Evolutionary conservation across 2,888 invertebrate species (phyloP), one percentile per base, ranked within the genome.

Genomic region (Drosophila demipolita): DNA sequence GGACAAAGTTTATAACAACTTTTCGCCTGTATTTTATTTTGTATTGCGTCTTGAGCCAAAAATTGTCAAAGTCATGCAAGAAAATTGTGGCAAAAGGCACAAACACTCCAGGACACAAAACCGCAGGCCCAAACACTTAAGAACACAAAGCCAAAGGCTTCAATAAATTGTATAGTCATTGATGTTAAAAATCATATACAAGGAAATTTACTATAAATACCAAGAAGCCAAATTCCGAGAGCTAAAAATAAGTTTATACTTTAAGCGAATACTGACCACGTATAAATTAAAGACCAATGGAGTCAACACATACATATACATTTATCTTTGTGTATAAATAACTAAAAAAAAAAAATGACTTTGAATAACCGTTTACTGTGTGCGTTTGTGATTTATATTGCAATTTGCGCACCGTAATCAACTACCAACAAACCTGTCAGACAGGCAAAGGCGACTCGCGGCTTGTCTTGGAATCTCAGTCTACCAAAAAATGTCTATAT

Each of bases 331-430:
- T 23, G 20, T 32, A 61, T 38, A 42, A 54, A 48, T 29, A 50
- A 50, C 20, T 15, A 7, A 54, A 64, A 65, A 65, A 29, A 29
- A 33, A 64, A 55, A 68, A 67, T 62, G 61, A 71, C 59, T 69
- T 69, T 75, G 83, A 81, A 78, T 75, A 84, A 70, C 73, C 54
- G 54, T 57, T 69, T 82, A 66, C 52, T 20, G 70, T 60, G 40
- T 74, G 66, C 60, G 67, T 73, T 75, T 57, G 75, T 90, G 87
- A 87, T 87, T 87, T 87, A 87, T 87, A 76, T 72, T 52, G 75
- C 79, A 90, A 89, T 89, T 87, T 87, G 73, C 60, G 53, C 83
- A 86, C 77, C 71, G 83, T 80, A 89, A 86, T 86, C 77, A 74
- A 74, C 69, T 66, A 66, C 40, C 63, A 66, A 54, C 29, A 54